Conservation (phyloP, 2,888 invertebrate species). For the Eristalis arbustorum region DNA sequence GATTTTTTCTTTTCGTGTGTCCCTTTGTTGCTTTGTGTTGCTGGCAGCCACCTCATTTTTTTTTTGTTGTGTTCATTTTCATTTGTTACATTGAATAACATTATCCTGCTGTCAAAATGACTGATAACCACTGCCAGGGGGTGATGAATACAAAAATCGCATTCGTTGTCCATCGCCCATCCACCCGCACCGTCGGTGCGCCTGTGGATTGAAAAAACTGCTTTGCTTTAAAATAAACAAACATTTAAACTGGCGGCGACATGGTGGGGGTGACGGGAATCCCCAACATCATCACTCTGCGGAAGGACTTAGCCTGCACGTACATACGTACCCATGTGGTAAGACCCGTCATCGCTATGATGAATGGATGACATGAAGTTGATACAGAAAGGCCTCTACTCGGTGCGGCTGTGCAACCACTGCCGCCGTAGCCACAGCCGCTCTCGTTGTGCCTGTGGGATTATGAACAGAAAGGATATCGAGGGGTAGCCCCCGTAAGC, state of each 20-base stretch:
- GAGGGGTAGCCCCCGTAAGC: not conserved
- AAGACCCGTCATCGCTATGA: conserved; percentile 16
- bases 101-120: conserved; percentile 37
- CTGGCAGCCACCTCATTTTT: not conserved
- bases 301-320: not conserved
- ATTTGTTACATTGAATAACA: conserved; percentile 21
- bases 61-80: not conserved
- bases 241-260: not conserved
- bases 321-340: not conserved
- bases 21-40: too few species aligned
- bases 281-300: conserved; percentile 7
- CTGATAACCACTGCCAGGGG: conserved; percentile 12
- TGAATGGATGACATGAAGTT: conserved; percentile 19
- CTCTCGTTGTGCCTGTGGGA: not conserved
- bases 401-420: too few species aligned
- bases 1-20: not conserved
- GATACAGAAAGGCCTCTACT: conserved; percentile 7
- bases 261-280: not conserved
- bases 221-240: not conserved
- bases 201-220: not conserved
- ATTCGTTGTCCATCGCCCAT: not conserved
- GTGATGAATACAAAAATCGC: conserved; percentile 17
- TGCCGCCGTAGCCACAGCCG: not conserved
- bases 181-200: not conserved
- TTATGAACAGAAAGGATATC: conserved; percentile 22